A percentile compares a stretch with the other conserved stretches of the same genome.
Evolutionary conservation across 2,797 vertebrate genomes (phyloP).

Genomic region (Pelobates cultripes): DNA sequence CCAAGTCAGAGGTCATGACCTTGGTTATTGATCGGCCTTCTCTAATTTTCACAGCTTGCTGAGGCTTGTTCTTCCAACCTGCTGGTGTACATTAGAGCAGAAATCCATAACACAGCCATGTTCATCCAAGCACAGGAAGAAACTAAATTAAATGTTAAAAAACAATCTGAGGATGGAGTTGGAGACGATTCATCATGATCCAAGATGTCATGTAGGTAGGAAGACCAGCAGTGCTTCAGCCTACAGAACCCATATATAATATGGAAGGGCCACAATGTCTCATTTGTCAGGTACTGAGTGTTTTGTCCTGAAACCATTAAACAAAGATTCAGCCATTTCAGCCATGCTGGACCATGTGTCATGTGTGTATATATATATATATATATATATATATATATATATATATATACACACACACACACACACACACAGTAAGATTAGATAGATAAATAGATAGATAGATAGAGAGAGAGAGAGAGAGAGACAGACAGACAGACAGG

Average conservation of each 20-base stretch:
- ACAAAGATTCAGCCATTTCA: conserved; percentile 74
- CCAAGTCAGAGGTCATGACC: conserved; percentile 83
- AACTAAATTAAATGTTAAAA: conserved; percentile 99
- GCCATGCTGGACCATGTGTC: conserved; percentile 75
- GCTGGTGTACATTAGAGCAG: conserved; percentile 97
- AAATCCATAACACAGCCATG: conserved; percentile 97
- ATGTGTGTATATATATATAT: background rate
- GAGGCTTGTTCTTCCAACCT: conserved; percentile 86
- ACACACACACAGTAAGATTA: too few species aligned
- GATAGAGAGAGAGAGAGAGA: too few species aligned
- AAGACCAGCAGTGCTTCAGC: conserved; percentile 78
- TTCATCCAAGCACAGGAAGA: conserved; percentile 99
- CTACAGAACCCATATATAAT: conserved; percentile 77
- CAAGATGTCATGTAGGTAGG: conserved; percentile 83
- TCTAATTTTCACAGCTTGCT: conserved; percentile 95
- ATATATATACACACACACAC: too few species aligned
- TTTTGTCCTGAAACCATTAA: conserved; percentile 76
- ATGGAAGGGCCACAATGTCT: conserved; percentile 72
- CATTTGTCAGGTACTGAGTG: conserved; percentile 77
- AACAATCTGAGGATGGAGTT: conserved; percentile 95
- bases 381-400: background rate
- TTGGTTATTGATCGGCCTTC: conserved; percentile 96
- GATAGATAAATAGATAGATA: too few species aligned
- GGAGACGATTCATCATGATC: conserved; percentile 98
- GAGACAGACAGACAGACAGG: too few species aligned